These are phyloP conservation scores for Nematopogon swammerdamellus DNA, from an alignment of 2,888 invertebrate species.

Conservation along the genomic window DNA sequence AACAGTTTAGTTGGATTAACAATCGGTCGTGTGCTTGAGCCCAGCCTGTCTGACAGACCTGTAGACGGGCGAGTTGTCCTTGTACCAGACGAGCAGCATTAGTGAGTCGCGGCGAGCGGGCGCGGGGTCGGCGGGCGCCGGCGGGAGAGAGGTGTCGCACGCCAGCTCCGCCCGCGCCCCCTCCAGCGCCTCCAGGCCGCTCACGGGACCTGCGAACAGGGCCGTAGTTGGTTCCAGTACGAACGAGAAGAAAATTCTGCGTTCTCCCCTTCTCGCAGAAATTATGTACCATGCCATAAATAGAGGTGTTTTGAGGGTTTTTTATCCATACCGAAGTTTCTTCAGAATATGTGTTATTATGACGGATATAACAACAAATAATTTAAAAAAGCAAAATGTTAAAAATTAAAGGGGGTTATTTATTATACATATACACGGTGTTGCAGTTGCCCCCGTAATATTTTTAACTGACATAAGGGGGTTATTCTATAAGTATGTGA, in stretches of 20 bases:
- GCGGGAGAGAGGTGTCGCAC: constrained; percentile 44
- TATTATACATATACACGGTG: neutral
- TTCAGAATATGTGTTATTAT: too few relatives aligned
- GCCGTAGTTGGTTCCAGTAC: neutral
- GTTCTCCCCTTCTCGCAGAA: neutral
- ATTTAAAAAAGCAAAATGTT: too few relatives aligned
- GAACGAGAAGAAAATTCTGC: neutral
- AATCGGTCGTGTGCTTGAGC: too few relatives aligned
- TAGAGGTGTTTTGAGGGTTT: neutral
- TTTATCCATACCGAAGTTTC: neutral
- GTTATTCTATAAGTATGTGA: too few relatives aligned
- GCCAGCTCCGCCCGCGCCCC: constrained; percentile 49
- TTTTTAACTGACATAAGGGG: too few relatives aligned
- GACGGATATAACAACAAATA: too few relatives aligned
- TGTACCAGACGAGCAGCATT: constrained; percentile 63
- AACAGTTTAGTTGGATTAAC: too few relatives aligned
- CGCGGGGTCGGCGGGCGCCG: constrained; percentile 43
- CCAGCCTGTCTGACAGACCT: too few relatives aligned
- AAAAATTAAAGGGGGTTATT: too few relatives aligned
- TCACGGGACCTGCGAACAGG: constrained; percentile 47
- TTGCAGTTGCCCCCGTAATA: too few relatives aligned
- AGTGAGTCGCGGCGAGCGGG: constrained; percentile 50
- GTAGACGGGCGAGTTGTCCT: constrained; percentile 59
- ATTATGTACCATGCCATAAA: neutral
- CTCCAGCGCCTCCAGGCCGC: constrained; percentile 51